Evolutionary conservation across 2,797 vertebrate genomes (phyloP).

Genomic region (Leptoclinus maculatus): DNA sequence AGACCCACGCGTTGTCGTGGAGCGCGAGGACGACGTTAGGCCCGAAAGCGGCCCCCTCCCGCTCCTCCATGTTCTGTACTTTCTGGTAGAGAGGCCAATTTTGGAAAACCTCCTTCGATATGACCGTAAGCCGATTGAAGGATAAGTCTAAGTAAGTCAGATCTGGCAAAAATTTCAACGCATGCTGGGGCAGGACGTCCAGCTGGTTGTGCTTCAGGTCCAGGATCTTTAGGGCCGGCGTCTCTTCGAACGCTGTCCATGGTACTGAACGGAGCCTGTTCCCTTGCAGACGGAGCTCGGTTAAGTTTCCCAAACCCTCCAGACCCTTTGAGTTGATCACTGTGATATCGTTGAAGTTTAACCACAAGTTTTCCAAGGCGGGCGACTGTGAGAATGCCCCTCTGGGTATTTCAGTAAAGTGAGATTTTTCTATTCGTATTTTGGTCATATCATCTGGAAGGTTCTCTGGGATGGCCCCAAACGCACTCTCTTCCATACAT

Average conservation of each 20-base stretch:
- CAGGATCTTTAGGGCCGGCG: constrained; percentile 87
- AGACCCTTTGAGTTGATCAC: constrained; percentile 90
- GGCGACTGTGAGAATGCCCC: constrained; percentile 84
- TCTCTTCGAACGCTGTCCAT: constrained; percentile 92
- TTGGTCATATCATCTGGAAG: constrained; percentile 89
- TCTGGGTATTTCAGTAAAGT: constrained; percentile 89
- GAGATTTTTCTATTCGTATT: constrained; percentile 92
- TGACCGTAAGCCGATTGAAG: constrained; percentile 92
- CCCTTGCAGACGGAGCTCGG: constrained; percentile 92
- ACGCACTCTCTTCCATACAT: constrained; percentile 87
- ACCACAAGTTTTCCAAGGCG: constrained; percentile 90
- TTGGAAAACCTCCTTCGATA: constrained; percentile 92
- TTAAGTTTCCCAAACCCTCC: constrained; percentile 85
- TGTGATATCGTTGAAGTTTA: constrained; percentile 94
- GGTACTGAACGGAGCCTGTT: constrained; percentile 92
- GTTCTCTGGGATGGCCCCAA: constrained; percentile 85
- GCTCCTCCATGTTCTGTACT: constrained; percentile 65
- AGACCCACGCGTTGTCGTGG: constrained; percentile 93
- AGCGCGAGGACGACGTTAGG: constrained; percentile 88
- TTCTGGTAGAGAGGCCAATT: constrained; percentile 91
- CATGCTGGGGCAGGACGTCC: constrained; percentile 91
- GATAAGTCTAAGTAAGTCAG: constrained; percentile 95
- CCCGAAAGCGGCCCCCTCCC: constrained; percentile 32
- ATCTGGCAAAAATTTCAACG: constrained; percentile 87
- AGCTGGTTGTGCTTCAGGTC: constrained; percentile 93